phyloP scores from a whole-genome alignment of 2,113 vertebrate genomes.

The Microtus pennsylvanicus region DNA sequence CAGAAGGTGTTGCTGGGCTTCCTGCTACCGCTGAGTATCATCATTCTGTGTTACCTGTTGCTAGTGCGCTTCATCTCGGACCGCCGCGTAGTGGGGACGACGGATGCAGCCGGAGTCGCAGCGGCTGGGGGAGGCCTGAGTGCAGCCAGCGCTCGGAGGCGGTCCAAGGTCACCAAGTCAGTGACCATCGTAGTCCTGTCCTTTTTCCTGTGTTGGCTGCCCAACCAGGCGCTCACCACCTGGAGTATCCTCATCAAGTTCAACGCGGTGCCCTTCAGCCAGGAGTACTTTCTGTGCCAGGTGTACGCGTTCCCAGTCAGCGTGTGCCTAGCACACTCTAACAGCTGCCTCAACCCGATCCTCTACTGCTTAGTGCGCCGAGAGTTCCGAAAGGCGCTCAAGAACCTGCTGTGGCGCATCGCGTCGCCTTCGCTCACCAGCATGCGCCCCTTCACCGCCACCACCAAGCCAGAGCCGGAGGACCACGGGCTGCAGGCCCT shows the following conservation, averaged over 20 bases:
- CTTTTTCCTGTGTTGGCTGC: slow-evolving; percentile 98
- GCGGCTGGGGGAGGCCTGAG: neutral
- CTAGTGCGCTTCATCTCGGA: slow-evolving; percentile 93
- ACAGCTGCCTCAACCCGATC: slow-evolving; percentile 97
- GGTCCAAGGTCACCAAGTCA: slow-evolving; percentile 95
- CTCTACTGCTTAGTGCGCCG: slow-evolving; percentile 97
- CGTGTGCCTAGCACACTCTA: slow-evolving; percentile 97
- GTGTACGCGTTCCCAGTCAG: slow-evolving; percentile 95
- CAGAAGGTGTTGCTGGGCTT: slow-evolving; percentile 97
- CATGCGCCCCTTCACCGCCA: slow-evolving; percentile 92
- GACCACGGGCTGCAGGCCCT: slow-evolving; percentile 85
- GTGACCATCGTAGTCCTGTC: slow-evolving; percentile 96
- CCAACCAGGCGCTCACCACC: slow-evolving; percentile 95
- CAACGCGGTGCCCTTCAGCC: slow-evolving; percentile 94
- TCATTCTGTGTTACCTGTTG: slow-evolving; percentile 93
- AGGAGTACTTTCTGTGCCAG: slow-evolving; percentile 94
- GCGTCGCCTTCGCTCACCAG: slow-evolving; percentile 90
- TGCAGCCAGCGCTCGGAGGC: slow-evolving; percentile 89
- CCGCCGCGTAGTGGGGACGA: slow-evolving; percentile 85
- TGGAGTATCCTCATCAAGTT: slow-evolving; percentile 98
- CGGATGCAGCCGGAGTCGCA: slow-evolving; percentile 60
- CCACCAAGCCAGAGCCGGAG: slow-evolving; percentile 92
- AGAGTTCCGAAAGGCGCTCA: slow-evolving; percentile 96
- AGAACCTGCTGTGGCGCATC: slow-evolving; percentile 93
- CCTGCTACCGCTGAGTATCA: slow-evolving; percentile 91